Percentiles rank a stretch among this genome's conserved stretches.
phyloP scores from a whole-genome alignment of 2,888 invertebrate species.

The Pecten maximus region DNA sequence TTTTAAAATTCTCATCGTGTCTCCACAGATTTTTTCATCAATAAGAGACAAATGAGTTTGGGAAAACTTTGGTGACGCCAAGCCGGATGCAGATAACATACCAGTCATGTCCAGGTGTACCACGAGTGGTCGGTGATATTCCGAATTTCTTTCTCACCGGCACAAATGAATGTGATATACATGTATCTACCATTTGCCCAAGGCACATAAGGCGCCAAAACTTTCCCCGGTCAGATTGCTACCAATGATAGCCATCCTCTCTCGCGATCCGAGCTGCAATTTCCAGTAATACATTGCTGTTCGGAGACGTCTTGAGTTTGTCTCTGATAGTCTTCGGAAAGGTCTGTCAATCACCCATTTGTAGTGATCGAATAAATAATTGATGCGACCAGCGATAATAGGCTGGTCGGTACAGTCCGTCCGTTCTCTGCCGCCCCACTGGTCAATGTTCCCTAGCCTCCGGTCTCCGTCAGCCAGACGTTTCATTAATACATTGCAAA shows the following conservation, averaged over 20 bases:
- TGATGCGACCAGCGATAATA: slow-evolving; percentile 4
- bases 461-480: slow-evolving; percentile 5
- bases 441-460: slow-evolving; percentile 1
- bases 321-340: slow-evolving; percentile 4
- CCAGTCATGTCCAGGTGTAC: background rate
- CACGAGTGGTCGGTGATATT: background rate
- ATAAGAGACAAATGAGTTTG: background rate
- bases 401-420: background rate
- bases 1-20: too few relatives aligned
- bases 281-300: slow-evolving; percentile 1
- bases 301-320: slow-evolving; percentile 18
- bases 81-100: background rate
- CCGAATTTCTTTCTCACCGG: background rate
- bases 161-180: slow-evolving; percentile 10
- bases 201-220: background rate
- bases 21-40: background rate
- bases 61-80: slow-evolving; percentile 14
- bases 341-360: slow-evolving; percentile 13
- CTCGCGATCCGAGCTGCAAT: background rate
- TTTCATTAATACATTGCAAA: slow-evolving; percentile 14
- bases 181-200: background rate
- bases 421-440: background rate
- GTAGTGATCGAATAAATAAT: slow-evolving; percentile 32
- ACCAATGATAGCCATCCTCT: slow-evolving; percentile 8
- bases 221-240: background rate